A percentile compares a stretch with the other conserved stretches of the same genome.
These are phyloP conservation scores for Macquaria ambigua DNA, from an alignment of 2,113 vertebrate species.

Conservation along the genomic window DNA sequence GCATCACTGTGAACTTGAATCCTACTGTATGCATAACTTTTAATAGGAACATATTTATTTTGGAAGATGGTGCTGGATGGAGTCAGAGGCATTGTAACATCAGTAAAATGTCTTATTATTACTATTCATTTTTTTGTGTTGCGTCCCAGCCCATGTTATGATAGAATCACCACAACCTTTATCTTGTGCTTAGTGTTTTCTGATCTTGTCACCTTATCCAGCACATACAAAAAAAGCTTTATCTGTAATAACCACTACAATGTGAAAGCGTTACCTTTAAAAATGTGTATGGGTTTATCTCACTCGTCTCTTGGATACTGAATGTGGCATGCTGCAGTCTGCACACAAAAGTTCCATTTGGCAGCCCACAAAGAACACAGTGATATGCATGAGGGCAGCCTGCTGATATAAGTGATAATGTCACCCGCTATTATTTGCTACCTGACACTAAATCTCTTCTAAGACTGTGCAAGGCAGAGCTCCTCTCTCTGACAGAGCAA, in stretches of 20 bases:
- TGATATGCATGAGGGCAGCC: slow-evolving; percentile 53
- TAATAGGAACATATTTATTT: neutral
- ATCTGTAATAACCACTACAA: slow-evolving; percentile 20
- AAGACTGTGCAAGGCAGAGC: slow-evolving; percentile 13
- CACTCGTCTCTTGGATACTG: slow-evolving; percentile 15
- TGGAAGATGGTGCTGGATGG: neutral
- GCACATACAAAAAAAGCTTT: slow-evolving; percentile 1
- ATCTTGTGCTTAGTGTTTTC: neutral
- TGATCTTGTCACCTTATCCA: slow-evolving; percentile 15
- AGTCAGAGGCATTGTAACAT: neutral
- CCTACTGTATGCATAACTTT: neutral
- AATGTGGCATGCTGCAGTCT: slow-evolving; percentile 26
- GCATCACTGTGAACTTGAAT: neutral
- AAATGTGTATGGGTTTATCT: slow-evolving; percentile 39
- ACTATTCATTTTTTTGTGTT: neutral
- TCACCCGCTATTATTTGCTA: slow-evolving; percentile 61
- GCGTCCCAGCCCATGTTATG: neutral
- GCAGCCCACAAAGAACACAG: slow-evolving; percentile 19
- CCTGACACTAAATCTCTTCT: slow-evolving; percentile 42
- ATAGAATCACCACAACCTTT: slow-evolving; percentile 1
- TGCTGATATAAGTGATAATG: slow-evolving; percentile 58
- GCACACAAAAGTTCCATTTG: slow-evolving; percentile 54
- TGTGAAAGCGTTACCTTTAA: slow-evolving; percentile 21
- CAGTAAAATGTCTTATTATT: neutral
- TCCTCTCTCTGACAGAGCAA: slow-evolving; percentile 20